Evolutionary conservation across 1,140 invertebrate genomes (phyloP), one percentile per base, ranked within the genome.

Genomic region (Macrostomum lignano): DNA sequence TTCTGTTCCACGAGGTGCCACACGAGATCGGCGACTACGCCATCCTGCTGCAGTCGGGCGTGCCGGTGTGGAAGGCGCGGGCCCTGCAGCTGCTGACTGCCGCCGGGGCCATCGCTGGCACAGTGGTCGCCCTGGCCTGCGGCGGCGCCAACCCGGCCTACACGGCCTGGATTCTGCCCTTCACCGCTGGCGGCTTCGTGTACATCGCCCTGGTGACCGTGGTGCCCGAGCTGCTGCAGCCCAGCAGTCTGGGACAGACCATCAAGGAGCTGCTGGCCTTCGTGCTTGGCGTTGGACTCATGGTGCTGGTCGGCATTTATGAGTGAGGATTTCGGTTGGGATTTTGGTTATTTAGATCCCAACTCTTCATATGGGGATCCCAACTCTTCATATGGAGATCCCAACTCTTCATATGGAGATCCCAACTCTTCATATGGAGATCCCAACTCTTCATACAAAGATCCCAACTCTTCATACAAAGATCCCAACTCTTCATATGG

Each of bases 21-120:
- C 84, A 93, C 63, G 84, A 94, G 63, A 88, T 94, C 50, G 84
- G 84, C 31, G 84, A 94, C 60, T 94, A 81, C 62, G 71, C 72
- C 53, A 41, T 36, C 26, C 20, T 20, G 7, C 22, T 30, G 6
- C 22, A 37, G 21, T 37, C 28, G 3, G 31, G 36, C 3, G 23
- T 20, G 9, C 34, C 25, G 5, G n/a, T 20, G 6, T 10, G 14
- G 6, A 36, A 30, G 24, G 35, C n/a, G n/a, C n/a, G n/a, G n/a
- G 56, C 71, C 41, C 61, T 91, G 17, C 84, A 93, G 51, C 59
- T 93, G 25, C 58, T 71, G 1, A 98, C 91, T 33, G 91, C 88
- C 5, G 42, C 94, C 37, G 88, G 88, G 36, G 88, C 88, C 23
- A 47, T 96, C 35, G 67, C 73, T 37, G 84, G 84, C 29, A 88